Percentiles rank a stretch among this genome's conserved stretches.
These are phyloP conservation scores for Oryzias javanicus DNA, from an alignment of 2,113 vertebrate genomes.

Conservation along the genomic window DNA sequence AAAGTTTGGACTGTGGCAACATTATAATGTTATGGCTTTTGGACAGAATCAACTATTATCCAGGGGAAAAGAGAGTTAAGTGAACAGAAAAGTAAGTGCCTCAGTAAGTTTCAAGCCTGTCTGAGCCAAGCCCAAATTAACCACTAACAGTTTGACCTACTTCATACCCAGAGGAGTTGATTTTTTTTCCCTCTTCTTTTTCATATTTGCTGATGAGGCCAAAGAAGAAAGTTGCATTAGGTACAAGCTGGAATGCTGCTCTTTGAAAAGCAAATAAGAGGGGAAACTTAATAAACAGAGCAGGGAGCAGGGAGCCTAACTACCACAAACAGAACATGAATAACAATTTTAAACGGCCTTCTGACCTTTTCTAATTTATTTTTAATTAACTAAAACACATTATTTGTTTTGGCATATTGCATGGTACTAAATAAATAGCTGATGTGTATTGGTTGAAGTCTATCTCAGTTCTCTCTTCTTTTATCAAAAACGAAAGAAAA, in stretches of 20 bases:
- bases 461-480: no score
- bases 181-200: constrained; percentile 46
- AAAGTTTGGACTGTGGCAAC: constrained; percentile 33
- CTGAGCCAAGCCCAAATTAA: constrained; percentile 54
- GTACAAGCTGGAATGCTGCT: constrained; percentile 31
- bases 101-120: constrained; percentile 38
- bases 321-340: constrained; percentile 13
- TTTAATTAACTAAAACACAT: constrained; percentile 6
- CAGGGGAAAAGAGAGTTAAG: constrained; percentile 45
- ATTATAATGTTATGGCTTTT: constrained; percentile 46
- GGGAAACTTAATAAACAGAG: constrained; percentile 51
- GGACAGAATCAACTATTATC: constrained; percentile 53
- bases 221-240: constrained; percentile 65
- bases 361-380: constrained; percentile 34
- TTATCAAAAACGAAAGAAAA: no score
- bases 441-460: no score
- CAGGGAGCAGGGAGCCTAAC: background rate
- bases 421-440: background rate
- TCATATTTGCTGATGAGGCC: constrained; percentile 71
- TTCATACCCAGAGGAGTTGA: constrained; percentile 60
- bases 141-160: constrained; percentile 69
- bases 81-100: constrained; percentile 58
- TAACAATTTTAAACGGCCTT: constrained; percentile 27
- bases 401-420: constrained; percentile 2
- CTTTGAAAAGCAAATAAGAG: constrained; percentile 67